phyloP scores from a whole-genome alignment of 2,113 vertebrate genomes.

The Anolis carolinensis region DNA sequence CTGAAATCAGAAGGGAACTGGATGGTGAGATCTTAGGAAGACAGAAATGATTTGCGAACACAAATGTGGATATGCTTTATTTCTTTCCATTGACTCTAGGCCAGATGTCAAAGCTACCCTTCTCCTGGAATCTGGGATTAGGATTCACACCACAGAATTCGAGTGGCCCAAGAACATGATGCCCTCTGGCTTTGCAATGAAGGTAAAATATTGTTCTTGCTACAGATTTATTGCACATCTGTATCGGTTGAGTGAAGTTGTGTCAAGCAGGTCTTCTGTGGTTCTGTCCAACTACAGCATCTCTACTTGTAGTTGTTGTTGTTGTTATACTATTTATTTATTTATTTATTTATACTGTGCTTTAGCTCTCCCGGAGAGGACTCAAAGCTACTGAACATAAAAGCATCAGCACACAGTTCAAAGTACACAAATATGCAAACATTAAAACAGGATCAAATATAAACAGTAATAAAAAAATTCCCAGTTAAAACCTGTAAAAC shows the following conservation, averaged over 20 bases:
- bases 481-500: no score
- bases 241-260: rapidly evolving
- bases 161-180: slow-evolving; percentile 99
- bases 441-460: no score
- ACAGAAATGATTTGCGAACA: no score
- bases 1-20: background rate
- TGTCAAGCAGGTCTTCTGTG: background rate
- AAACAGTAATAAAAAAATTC: no score
- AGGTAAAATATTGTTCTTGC: slow-evolving; percentile 75
- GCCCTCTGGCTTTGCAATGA: slow-evolving; percentile 98
- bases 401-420: no score
- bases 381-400: no score
- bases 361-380: no score
- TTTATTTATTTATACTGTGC: no score
- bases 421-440: no score
- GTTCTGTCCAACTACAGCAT: background rate
- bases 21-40: no score
- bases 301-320: no score
- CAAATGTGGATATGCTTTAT: background rate
- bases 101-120: slow-evolving; percentile 92
- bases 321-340: no score
- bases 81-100: slow-evolving; percentile 68
- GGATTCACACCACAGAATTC: slow-evolving; percentile 95
- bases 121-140: slow-evolving; percentile 92
- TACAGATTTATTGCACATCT: background rate